phyloP scores from a whole-genome alignment of 2,888 invertebrate species.

The Monopis laevigella region DNA sequence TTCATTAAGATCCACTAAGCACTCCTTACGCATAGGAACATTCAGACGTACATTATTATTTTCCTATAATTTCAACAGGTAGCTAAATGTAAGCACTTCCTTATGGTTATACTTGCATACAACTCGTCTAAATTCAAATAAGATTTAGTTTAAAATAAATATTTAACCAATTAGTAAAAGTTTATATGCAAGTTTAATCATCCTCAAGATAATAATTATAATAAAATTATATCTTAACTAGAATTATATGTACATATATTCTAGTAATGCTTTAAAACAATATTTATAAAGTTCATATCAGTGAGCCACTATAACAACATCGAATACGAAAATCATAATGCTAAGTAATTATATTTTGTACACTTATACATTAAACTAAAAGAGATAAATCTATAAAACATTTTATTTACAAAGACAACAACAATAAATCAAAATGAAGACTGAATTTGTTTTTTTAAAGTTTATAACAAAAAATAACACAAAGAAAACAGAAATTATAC shows the following conservation, averaged over 20 bases:
- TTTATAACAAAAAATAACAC: slow-evolving; percentile 31
- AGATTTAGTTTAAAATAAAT: too few relatives aligned
- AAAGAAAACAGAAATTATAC: background rate
- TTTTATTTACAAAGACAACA: slow-evolving; percentile 59
- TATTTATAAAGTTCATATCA: slow-evolving; percentile 53
- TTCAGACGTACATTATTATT: too few relatives aligned
- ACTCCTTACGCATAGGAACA: too few relatives aligned
- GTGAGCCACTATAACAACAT: slow-evolving; percentile 35
- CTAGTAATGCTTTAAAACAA: slow-evolving; percentile 66
- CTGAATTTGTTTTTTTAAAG: slow-evolving; percentile 20
- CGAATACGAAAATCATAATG: slow-evolving; percentile 45
- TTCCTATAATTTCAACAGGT: too few relatives aligned
- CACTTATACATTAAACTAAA: slow-evolving; percentile 52
- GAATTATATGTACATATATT: slow-evolving; percentile 55
- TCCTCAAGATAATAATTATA: too few relatives aligned
- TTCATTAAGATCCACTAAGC: too few relatives aligned
- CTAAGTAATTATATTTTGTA: slow-evolving; percentile 37
- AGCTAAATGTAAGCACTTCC: too few relatives aligned
- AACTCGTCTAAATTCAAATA: too few relatives aligned
- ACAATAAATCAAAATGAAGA: slow-evolving; percentile 50
- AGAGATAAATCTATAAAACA: slow-evolving; percentile 63
- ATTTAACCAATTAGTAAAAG: too few relatives aligned
- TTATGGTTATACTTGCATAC: too few relatives aligned
- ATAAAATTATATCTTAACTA: too few relatives aligned
- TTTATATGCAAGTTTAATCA: too few relatives aligned